These are phyloP conservation scores for Malurus leucopterus DNA, from an alignment of 2,797 vertebrate genomes.

Conservation along the genomic window DNA sequence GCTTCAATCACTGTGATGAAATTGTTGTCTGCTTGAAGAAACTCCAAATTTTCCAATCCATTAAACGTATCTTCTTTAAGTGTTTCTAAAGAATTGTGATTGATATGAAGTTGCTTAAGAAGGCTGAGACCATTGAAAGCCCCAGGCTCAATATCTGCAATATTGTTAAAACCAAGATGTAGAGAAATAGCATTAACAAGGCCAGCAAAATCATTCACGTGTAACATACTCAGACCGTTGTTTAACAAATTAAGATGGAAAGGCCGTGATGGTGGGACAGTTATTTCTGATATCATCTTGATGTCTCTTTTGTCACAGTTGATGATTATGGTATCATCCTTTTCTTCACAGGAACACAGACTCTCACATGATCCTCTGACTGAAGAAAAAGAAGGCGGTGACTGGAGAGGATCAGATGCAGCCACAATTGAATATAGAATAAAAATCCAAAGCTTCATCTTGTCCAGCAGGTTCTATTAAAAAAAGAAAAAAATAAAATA, in stretches of 20 bases:
- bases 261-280: conserved; percentile 83
- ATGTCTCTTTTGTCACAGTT: conserved; percentile 92
- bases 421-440: conserved; percentile 77
- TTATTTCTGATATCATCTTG: conserved; percentile 87
- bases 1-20: conserved; percentile 94
- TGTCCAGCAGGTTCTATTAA: conserved; percentile 47
- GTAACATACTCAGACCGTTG: conserved; percentile 86
- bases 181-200: conserved; percentile 87
- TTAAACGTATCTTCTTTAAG: conserved; percentile 95
- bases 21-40: conserved; percentile 97
- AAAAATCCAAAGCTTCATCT: conserved; percentile 87
- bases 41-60: conserved; percentile 94
- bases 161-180: conserved; percentile 95
- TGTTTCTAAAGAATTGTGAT: conserved; percentile 94
- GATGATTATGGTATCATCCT: conserved; percentile 86
- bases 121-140: conserved; percentile 87
- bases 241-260: conserved; percentile 94
- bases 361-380: conserved; percentile 82
- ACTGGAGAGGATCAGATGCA: conserved; percentile 72
- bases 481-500: accelerated
- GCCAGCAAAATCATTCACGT: conserved; percentile 85
- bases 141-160: conserved; percentile 92
- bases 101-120: conserved; percentile 95
- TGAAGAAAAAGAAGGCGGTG: conserved; percentile 72
- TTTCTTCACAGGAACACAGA: conserved; percentile 89